Base-by-base conservation (phyloP, 2,797 vertebrate species). In the Myioborus melanocephalus region DNA sequence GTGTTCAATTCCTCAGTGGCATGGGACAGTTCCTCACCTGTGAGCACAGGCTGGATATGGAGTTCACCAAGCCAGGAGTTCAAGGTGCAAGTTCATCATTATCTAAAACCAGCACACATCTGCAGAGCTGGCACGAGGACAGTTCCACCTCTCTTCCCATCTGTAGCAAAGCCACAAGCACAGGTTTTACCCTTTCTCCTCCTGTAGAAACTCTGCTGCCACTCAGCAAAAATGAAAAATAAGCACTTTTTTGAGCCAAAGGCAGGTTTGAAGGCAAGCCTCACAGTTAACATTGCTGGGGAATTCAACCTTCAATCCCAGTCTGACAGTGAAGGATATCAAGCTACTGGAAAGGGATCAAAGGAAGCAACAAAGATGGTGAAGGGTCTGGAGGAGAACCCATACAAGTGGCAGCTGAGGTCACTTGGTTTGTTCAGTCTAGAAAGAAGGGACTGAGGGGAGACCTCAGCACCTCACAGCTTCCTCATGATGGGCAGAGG, bases 321-420 rank as follows among this genome's bases (percentile, higher is more conserved):
- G 6, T 9, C 44, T 46, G 53, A 46, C 20, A 5, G 3, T 26
- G 34, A 71, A 77, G 28, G 37, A 57, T 15, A 11, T 2, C 37
- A 70, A 76, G 24, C 24, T 26, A 1, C 5, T 70, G 57, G 7
- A 9, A 52, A 39, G 21, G 32, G n/a, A 22, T 24, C 57, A 64
- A 50, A 46, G 28, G 28, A 27, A 22, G 12, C 17, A 30, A 5
- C 0, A 0, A 39, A n/a, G 9, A 26, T 39, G 43, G 5, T 35
- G 28, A 64, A 50, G 57, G n/a, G 16, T 50, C 19, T 83, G 28
- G 19, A 76, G 9, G 16, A 44, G 24, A 83, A 63, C 11, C 10
- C 6, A 0, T 19, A 2, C 7, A 35, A 18, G 39, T 37, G 41
- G 12, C 9, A 44, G 35, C 70, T 69, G 78, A 61, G 22, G 16